These are phyloP conservation scores for Muscidifurax raptorellus DNA, from an alignment of 1,140 invertebrate genomes.

Conservation along the genomic window DNA sequence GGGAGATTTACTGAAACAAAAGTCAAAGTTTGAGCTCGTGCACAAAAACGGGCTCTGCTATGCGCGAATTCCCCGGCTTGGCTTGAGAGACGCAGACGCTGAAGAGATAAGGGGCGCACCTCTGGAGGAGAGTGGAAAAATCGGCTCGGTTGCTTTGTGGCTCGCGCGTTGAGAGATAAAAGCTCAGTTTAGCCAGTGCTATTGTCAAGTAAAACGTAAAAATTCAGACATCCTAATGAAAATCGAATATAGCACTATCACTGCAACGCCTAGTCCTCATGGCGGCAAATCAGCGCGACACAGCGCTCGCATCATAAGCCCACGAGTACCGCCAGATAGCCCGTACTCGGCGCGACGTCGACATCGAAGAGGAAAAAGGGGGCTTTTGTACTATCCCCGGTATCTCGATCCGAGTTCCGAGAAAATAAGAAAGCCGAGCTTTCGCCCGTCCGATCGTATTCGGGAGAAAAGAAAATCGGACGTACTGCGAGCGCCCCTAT, in stretches of 20 bases:
- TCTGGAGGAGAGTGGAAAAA: no score
- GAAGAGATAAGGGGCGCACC: neutral
- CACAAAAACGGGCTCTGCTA: neutral
- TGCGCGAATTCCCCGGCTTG: neutral
- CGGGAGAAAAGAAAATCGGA: neutral
- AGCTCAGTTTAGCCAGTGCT: no score
- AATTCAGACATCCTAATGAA: no score
- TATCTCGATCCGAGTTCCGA: neutral
- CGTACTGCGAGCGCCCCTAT: neutral
- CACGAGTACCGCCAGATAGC: neutral
- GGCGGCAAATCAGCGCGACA: no score
- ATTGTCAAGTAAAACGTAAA: no score
- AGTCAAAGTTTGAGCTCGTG: neutral
- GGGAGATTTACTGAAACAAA: neutral
- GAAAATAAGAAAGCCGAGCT: neutral
- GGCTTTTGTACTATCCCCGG: neutral
- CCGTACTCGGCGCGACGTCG: neutral
- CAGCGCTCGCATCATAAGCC: neutral
- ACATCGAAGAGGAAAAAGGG: neutral
- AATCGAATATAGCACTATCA: no score
- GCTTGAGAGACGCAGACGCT: neutral
- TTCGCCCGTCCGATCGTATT: neutral
- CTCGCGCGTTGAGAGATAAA: no score
- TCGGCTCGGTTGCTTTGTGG: no score
- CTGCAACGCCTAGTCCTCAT: no score